Percentiles rank a stretch among this genome's conserved stretches.
These are phyloP conservation scores for Junonia oenone DNA, from an alignment of 2,888 invertebrate genomes.

Conservation along the genomic window DNA sequence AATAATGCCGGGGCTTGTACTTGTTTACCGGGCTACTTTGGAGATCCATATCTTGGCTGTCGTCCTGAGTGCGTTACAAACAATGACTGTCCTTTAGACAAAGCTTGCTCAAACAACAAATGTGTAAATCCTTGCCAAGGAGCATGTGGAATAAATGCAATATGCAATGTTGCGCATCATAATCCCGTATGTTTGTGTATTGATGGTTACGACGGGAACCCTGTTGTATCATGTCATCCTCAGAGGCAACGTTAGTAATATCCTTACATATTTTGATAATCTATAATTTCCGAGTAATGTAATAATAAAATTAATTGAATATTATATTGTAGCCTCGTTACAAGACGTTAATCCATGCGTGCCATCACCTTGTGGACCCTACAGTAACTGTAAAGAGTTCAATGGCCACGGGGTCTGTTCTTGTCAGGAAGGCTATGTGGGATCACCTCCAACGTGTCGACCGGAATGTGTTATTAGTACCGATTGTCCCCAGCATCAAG, in stretches of 20 bases:
- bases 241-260: slow-evolving; percentile 62
- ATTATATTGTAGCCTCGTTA: slow-evolving; percentile 52
- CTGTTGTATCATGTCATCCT: slow-evolving; percentile 79
- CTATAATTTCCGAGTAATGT: not conserved
- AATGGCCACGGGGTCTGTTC: slow-evolving; percentile 89
- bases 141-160: slow-evolving; percentile 89
- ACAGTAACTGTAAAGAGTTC: slow-evolving; percentile 85
- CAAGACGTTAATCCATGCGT: slow-evolving; percentile 82
- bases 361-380: slow-evolving; percentile 88
- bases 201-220: slow-evolving; percentile 89
- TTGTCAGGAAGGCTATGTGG: slow-evolving; percentile 86
- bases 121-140: slow-evolving; percentile 91
- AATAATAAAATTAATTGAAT: slow-evolving; percentile 1
- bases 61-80: slow-evolving; percentile 91
- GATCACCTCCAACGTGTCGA: slow-evolving; percentile 86
- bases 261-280: not conserved
- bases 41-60: slow-evolving; percentile 92
- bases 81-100: slow-evolving; percentile 87
- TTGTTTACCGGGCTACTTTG: slow-evolving; percentile 89
- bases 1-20: slow-evolving; percentile 91
- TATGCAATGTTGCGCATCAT: slow-evolving; percentile 89
- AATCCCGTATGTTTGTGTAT: slow-evolving; percentile 89
- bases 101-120: slow-evolving; percentile 91
- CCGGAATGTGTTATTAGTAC: slow-evolving; percentile 89
- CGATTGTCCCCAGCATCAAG: slow-evolving; percentile 86